Base-by-base conservation (phyloP, 2,888 invertebrate species). In the Alentia gelatinosa region DNA sequence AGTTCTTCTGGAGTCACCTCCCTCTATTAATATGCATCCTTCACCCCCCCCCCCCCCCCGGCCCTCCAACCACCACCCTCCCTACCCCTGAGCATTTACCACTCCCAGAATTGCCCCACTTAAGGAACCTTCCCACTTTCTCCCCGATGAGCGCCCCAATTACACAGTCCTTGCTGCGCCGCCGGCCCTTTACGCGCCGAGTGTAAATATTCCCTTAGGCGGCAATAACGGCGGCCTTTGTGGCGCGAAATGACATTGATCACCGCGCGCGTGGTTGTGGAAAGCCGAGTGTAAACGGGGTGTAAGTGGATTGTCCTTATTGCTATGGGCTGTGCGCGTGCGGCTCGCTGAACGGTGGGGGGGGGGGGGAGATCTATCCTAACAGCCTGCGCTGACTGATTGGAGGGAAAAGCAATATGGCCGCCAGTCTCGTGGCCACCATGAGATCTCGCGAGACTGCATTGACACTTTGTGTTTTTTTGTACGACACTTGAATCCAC, bases 21-120 rank as follows among this genome's bases (percentile, higher is more conserved):
- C n/a, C n/a, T n/a, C n/a, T 30, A 68, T 68, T 68, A 68, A 68
- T 68, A 68, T 68, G 68, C 68, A 68, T 68, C 68, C 68, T 12
- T 12, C 30, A 26, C 33, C 68, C 68, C 26, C 47, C 19, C 9
- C 19, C 47, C 47, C 47, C 9, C 9, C 7, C 47, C 47, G 19
- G 47, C n/a, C n/a, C n/a, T n/a, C n/a, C n/a, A n/a, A n/a, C n/a
- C n/a, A n/a, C n/a, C 56, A 56, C 23, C 56, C 56, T 3, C 56
- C n/a, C 12, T n/a, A n/a, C 3, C 68, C n/a, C 68, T 68, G 68
- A 30, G 68, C 68, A 68, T 19, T 68, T 68, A 68, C 68, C 26
- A 30, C 68, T 26, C n/a, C 1, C 30, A 68, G 68, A 56, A n/a
- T 56, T 56, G 56, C 19, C 19, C 9, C 26, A 68, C 68, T 68